Evolutionary conservation across 2,888 invertebrate genomes (phyloP), one percentile per base, ranked within the genome.

Genomic region (Pseudococcus longispinus): DNA sequence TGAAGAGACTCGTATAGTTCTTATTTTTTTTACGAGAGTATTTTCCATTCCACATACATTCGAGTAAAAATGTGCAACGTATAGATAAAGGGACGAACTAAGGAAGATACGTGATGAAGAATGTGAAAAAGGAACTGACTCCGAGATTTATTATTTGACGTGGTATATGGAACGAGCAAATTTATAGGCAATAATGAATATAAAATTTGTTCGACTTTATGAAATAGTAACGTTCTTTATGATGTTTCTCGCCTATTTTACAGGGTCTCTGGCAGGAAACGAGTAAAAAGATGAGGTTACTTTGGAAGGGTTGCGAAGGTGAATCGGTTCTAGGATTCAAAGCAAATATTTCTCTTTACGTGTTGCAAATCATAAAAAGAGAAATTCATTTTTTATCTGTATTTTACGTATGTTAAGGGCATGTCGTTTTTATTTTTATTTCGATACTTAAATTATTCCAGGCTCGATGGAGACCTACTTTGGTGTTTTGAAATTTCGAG

Each of bases 141-240:
- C 11, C 3, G 65, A 65, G 65, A 65, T 65, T 65, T 65, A 65
- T 65, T 65, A 65, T 65, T 65, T 26, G 65, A 65, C 65, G 65
- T 15, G 65, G n/a, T 65, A 26, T 26, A 65, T 65, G 65, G 23
- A 65, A 65, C 65, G 65, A 65, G 65, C 23, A 65, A 65, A 65
- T 65, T 65, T 65, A 65, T 65, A 26, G 65, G 26, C 26, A 23
- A 65, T 65, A 65, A 23, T 23, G 65, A 65, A 65, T 65, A 65
- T 65, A 65, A 65, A 65, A 65, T 65, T 65, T 26, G 26, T 65
- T 65, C 65, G 65, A 65, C 65, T 65, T 65, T 65, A 65, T 26
- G 65, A 65, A 65, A 65, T 65, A 65, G 26, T 26, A 65, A 65
- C 65, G 65, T 65, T 51, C 8, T 65, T 65, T 65, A 65, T 26